A percentile compares a stretch with the other conserved stretches of the same genome.
Conservation (phyloP, 1,140 invertebrate genomes). For the Heliconius nattereri region DNA sequence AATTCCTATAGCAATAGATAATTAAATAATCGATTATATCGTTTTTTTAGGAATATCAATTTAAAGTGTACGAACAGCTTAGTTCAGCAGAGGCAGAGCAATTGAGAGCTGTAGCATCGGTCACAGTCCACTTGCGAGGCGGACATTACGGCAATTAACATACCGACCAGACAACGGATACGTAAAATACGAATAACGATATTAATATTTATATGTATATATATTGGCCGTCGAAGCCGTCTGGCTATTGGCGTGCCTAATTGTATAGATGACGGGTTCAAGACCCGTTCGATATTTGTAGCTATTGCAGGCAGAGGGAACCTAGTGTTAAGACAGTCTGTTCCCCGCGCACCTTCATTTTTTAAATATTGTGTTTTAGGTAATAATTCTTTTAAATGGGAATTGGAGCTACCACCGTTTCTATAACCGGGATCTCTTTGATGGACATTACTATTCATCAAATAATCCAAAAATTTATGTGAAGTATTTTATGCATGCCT, state of each 20-base stretch:
- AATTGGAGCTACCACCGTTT: too few relatives aligned
- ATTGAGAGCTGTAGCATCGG: slow-evolving; percentile 23
- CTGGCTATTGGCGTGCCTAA: background rate
- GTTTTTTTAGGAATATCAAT: slow-evolving; percentile 3
- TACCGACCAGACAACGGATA: background rate
- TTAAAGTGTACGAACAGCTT: background rate
- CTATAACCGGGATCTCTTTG: too few relatives aligned
- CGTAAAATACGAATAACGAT: background rate
- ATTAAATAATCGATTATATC: background rate
- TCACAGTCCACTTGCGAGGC: slow-evolving; percentile 28
- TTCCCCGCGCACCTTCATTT: too few relatives aligned
- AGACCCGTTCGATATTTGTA: background rate
- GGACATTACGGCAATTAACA: slow-evolving; percentile 32
- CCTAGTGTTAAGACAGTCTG: too few relatives aligned
- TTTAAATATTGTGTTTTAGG: too few relatives aligned
- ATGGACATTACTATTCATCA: too few relatives aligned
- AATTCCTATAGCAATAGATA: background rate
- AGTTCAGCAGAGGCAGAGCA: background rate
- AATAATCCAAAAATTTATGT: too few relatives aligned
- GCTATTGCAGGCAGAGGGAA: too few relatives aligned
- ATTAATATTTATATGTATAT: background rate
- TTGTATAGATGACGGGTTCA: background rate
- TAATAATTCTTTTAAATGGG: too few relatives aligned
- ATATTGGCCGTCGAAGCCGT: background rate
- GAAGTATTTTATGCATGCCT: too few relatives aligned